Base-by-base conservation (phyloP, 2,797 vertebrate genomes). In the Falco novaeseelandiae region DNA sequence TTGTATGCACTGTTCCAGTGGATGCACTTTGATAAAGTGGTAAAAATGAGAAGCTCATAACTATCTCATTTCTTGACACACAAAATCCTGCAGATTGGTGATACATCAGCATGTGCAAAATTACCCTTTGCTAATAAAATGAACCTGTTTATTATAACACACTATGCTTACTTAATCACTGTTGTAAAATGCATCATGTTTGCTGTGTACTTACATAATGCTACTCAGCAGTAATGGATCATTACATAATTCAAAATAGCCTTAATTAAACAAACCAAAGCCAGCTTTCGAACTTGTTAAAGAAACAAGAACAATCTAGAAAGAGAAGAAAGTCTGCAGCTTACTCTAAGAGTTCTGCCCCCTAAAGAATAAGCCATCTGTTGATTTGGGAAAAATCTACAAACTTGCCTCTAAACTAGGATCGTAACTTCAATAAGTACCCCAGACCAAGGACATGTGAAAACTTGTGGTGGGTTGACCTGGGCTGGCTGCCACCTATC, bases 11-110 rank as follows among this genome's bases (percentile, higher is more conserved):
- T 23, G 78, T 95, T 96, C 76, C 89, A 96, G 42, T 92, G 91
- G 78, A 80, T 97, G 87, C 78, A 72, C 82, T 97, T 93, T 83
- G 90, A 95, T 94, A 94, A 96, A 96, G 87, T 87, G 65, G 67
- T 93, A 80, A 95, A 92, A 96, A 94, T 30, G 32, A 93, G 70
- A 92, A 85, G 27, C 90, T 91, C 71, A 62, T 94, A 91, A 89
- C 65, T 82, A 88, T 92, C 69, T 83, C 18, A 88, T 95, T 96
- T 96, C 79, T 96, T 70, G 80, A 93, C 54, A 88, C 19, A 73
- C 61, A 94, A 96, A 96, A 93, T 94, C n/a, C 46, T 90, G 49
- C 32, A 88, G 66, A 58, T 79, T 74, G 14, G 86, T 84, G 42
- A 90, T 96, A 67, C 51, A 96, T 93, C 81, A 93, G 32, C 34